Evolutionary conservation across 2,888 invertebrate species (phyloP), one percentile per base, ranked within the genome.

Genomic region (Eupithecia subfuscata): DNA sequence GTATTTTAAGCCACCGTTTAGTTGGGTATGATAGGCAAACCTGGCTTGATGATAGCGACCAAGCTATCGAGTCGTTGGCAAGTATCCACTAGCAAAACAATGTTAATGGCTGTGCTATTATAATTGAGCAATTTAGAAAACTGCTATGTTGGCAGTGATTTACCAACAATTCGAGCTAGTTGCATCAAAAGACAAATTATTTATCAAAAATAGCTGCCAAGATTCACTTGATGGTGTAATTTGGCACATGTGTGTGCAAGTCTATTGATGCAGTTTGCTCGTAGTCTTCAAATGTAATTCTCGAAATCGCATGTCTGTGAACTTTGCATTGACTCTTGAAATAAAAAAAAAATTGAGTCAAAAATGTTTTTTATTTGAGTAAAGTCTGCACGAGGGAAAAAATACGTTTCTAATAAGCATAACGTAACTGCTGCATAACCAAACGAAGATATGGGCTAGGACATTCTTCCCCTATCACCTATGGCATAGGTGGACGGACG

Each of bases 31-130:
- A 83, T 84, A 86, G 84, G 82, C 77, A 84, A 82, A 80, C 43
- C 83, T 81, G 81, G 74, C 76, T 74, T 75, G 74, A 76, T 79
- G 75, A 69, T 78, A 78, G 78, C 78, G 63, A 64, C 78, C 56
- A 73, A 73, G 79, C 86, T 85, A 84, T 84, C 48, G 69, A 68
- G 78, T 74, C 78, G 84, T 86, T 90, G 90, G 90, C 91, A 84
- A 82, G 82, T 83, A 85, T 89, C 90, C 89, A 89, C 82, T 25
- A 80, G 87, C 87, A 60, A 56, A 60, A 60, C 60, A 87, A 89
- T 83, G 85, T 88, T 84, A 88, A 91, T 90, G 93, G 92, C 93
- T 93, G 93, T 93, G 92, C 90, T 88, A 86, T 85, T 82, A 56
- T 81, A 87, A 85, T 83, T 83, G 83, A 83, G 83, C 84, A 84